phyloP scores from a whole-genome alignment of 2,888 invertebrate genomes.

The Lepidochrysops patricia region DNA sequence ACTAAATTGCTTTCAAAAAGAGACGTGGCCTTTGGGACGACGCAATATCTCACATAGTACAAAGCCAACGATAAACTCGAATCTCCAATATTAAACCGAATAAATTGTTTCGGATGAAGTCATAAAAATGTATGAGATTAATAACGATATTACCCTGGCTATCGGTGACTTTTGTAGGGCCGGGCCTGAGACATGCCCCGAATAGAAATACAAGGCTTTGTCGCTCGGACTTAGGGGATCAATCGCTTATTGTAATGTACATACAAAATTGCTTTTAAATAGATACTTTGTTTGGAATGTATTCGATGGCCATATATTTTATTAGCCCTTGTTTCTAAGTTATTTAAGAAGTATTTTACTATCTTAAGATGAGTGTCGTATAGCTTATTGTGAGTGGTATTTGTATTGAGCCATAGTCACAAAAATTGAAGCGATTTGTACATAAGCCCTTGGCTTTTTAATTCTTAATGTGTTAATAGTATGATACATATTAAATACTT shows the following conservation, averaged over 20 bases:
- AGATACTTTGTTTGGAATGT: slow-evolving; percentile 1
- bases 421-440: no score
- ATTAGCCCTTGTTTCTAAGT: background rate
- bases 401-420: no score
- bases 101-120: slow-evolving; percentile 29
- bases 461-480: no score
- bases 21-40: background rate
- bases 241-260: slow-evolving; percentile 13
- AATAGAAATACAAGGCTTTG: slow-evolving; percentile 25
- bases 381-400: no score
- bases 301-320: background rate
- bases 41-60: background rate
- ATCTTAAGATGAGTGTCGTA: no score
- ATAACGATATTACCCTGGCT: slow-evolving; percentile 26
- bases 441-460: no score
- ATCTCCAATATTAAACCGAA: slow-evolving; percentile 23
- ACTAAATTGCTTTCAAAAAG: background rate
- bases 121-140: slow-evolving; percentile 33
- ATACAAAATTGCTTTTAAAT: slow-evolving; percentile 14
- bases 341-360: no score
- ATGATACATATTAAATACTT: no score
- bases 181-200: slow-evolving; percentile 20
- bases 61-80: slow-evolving; percentile 18
- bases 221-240: slow-evolving; percentile 17
- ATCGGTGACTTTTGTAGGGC: slow-evolving; percentile 22